These are phyloP conservation scores for Harpagifer antarcticus DNA, from an alignment of 2,797 vertebrate species.

Conservation along the genomic window DNA sequence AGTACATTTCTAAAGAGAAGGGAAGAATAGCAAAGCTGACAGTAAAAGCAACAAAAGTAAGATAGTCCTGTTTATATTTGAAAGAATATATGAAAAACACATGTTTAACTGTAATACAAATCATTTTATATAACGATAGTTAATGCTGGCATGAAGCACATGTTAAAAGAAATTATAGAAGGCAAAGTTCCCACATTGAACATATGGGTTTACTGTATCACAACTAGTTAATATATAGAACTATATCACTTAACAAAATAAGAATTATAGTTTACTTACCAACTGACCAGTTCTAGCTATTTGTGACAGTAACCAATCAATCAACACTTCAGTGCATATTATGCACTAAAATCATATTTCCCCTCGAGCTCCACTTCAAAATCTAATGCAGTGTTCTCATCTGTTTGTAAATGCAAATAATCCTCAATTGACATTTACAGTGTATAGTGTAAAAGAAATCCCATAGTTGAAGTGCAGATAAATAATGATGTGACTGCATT, in stretches of 20 bases:
- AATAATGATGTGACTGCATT: constrained; percentile 57
- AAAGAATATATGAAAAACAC: constrained; percentile 48
- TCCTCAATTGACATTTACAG: constrained; percentile 62
- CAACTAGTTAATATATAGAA: constrained; percentile 64
- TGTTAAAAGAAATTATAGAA: constrained; percentile 63
- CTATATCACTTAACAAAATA: constrained; percentile 64
- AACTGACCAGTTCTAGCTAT: constrained; percentile 33
- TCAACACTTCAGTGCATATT: constrained; percentile 36
- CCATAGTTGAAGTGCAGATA: constrained; percentile 62
- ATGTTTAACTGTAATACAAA: constrained; percentile 46
- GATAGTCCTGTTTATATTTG: constrained; percentile 33
- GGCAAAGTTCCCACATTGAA: constrained; percentile 81
- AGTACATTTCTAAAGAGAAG: constrained; percentile 43
- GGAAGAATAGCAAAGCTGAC: constrained; percentile 30
- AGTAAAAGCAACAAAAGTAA: constrained; percentile 32
- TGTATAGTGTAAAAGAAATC: constrained; percentile 53
- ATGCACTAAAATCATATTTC: constrained; percentile 37
- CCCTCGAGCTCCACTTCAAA: constrained; percentile 25
- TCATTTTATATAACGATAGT: constrained; percentile 52
- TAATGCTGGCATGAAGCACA: constrained; percentile 33
- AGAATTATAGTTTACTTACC: constrained; percentile 50
- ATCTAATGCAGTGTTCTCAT: constrained; percentile 28
- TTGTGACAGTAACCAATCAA: constrained; percentile 23
- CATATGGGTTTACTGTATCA: constrained; percentile 76
- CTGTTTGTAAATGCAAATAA: constrained; percentile 53